Conservation (phyloP, 1,140 invertebrate species). For the Mactra quadrangularis region DNA sequence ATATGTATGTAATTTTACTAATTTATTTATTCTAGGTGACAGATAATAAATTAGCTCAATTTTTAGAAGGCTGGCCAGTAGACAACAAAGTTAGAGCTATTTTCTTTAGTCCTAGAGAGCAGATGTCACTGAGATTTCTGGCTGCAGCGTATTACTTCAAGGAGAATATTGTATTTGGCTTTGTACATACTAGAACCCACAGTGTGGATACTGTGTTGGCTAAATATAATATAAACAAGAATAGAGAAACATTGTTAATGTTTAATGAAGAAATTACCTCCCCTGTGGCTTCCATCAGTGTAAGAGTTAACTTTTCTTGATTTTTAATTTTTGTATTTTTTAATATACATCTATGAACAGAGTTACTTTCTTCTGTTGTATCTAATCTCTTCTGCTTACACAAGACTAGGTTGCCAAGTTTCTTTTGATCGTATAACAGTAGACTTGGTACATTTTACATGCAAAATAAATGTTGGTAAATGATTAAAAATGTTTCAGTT, state of each 20-base stretch:
- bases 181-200: slow-evolving; percentile 82
- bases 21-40: slow-evolving; percentile 85
- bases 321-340: background rate
- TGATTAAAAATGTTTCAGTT: too few relatives aligned
- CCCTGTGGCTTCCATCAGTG: slow-evolving; percentile 91
- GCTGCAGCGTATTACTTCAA: slow-evolving; percentile 94
- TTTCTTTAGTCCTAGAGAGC: slow-evolving; percentile 92
- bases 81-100: slow-evolving; percentile 96
- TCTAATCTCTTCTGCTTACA: too few relatives aligned
- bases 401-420: too few relatives aligned
- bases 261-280: slow-evolving; percentile 94
- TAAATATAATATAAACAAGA: slow-evolving; percentile 85
- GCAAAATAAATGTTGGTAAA: too few relatives aligned
- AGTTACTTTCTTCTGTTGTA: too few relatives aligned
- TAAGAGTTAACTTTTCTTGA: slow-evolving; percentile 62
- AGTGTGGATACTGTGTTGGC: slow-evolving; percentile 68
- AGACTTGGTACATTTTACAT: too few relatives aligned
- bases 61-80: slow-evolving; percentile 91
- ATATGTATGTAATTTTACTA: too few relatives aligned
- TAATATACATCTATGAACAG: too few relatives aligned
- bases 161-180: slow-evolving; percentile 94
- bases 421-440: too few relatives aligned
- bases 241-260: slow-evolving; percentile 92
- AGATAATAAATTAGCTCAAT: slow-evolving; percentile 90
- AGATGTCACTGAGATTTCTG: slow-evolving; percentile 92